These are phyloP conservation scores for Enteromius fasciolatus DNA, from an alignment of 2,797 vertebrate species.

Conservation along the genomic window DNA sequence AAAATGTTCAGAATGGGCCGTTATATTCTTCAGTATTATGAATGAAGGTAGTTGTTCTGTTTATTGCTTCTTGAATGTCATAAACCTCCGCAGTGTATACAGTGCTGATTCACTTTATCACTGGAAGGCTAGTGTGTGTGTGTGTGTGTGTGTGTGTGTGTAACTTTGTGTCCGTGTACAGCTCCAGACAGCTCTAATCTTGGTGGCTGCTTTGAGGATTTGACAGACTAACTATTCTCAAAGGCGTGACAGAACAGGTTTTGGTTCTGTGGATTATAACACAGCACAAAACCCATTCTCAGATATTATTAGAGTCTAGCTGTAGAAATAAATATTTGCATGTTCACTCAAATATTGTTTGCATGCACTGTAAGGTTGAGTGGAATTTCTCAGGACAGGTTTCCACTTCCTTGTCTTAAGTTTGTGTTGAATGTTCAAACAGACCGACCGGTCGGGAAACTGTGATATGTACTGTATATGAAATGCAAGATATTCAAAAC, in stretches of 20 bases:
- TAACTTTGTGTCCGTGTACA: background rate
- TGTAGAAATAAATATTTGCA: constrained; percentile 20
- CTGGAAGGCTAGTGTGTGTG: background rate
- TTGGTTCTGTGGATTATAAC: constrained; percentile 43
- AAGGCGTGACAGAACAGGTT: constrained; percentile 68
- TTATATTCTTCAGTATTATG: constrained; percentile 27
- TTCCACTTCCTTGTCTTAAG: constrained; percentile 2
- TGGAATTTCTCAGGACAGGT: constrained; percentile 14
- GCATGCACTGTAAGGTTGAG: background rate
- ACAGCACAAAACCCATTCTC: constrained; percentile 21
- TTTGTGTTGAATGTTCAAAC: background rate
- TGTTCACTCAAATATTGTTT: background rate
- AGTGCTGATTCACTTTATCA: constrained; percentile 31
- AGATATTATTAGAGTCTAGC: constrained; percentile 19
- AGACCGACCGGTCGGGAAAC: background rate
- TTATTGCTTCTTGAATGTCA: constrained; percentile 16
- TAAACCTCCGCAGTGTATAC: constrained; percentile 1
- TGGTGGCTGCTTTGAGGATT: constrained; percentile 65
- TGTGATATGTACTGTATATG: background rate
- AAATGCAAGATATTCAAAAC: background rate
- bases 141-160: background rate
- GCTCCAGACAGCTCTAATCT: constrained; percentile 57
- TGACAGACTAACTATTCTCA: constrained; percentile 63
- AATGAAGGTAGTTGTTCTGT: constrained; percentile 46
- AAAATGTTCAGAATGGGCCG: background rate